These are phyloP conservation scores for Lepas anatifera DNA, from an alignment of 2,888 invertebrate species.

Conservation along the genomic window DNA sequence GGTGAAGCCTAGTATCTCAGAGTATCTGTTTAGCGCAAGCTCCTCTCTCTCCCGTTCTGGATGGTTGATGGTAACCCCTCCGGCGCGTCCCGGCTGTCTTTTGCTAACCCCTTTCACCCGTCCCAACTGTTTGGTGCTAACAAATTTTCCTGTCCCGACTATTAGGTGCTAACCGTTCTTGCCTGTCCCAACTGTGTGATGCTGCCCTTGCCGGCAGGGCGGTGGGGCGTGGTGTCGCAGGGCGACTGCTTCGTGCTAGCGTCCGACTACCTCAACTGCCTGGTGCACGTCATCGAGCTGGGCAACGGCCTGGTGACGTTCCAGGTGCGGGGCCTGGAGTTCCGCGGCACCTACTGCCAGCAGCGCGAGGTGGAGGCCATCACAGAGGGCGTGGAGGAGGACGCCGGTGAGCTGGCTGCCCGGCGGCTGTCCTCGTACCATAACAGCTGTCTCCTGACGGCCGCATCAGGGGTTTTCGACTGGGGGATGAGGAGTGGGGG, in stretches of 20 bases:
- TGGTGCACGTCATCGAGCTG: slow-evolving; percentile 94
- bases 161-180: too few relatives aligned
- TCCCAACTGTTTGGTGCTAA: too few relatives aligned
- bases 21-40: too few relatives aligned
- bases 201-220: slow-evolving; percentile 35
- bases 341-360: slow-evolving; percentile 97
- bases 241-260: slow-evolving; percentile 98
- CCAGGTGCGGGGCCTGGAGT: slow-evolving; percentile 92
- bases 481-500: too few relatives aligned
- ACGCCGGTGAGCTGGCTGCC: slow-evolving; percentile 57
- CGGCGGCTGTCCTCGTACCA: background rate
- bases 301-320: slow-evolving; percentile 98
- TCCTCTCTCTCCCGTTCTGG: too few relatives aligned
- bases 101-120: too few relatives aligned
- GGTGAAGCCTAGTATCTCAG: too few relatives aligned
- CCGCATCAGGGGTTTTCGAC: background rate
- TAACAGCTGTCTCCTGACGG: too few relatives aligned
- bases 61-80: too few relatives aligned
- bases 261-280: slow-evolving; percentile 93
- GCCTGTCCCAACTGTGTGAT: too few relatives aligned
- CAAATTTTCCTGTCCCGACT: too few relatives aligned
- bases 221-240: slow-evolving; percentile 93
- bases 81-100: too few relatives aligned
- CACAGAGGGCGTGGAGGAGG: slow-evolving; percentile 91
- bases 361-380: slow-evolving; percentile 98